Base-by-base conservation (phyloP, 2,888 invertebrate species). In the Elegia similella region DNA sequence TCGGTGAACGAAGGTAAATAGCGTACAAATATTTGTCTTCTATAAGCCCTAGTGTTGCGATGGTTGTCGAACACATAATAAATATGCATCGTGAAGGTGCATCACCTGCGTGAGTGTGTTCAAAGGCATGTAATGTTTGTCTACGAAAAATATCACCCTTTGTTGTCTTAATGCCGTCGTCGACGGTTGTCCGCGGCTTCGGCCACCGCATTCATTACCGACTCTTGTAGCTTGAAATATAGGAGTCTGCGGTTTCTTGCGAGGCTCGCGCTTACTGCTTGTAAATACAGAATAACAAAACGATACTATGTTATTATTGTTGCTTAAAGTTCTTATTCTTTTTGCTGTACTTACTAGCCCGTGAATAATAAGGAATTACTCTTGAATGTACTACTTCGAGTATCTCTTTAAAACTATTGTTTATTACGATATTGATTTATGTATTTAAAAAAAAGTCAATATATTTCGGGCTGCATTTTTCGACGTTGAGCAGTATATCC, bases 101-200 rank as follows among this genome's bases (percentile, higher is more conserved):
- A 80, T 82, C 82, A 84, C 80, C 82, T 82, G 80, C 72, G 75
- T 66, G 73, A 83, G 82, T 76, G 73, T 86, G 81, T 78, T 82
- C 76, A 76, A 80, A 83, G 76, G 77, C 78, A 75, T 78, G 77
- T 80, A 72, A 77, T 88, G 78, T 88, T 86, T 90, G 87, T 80
- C 78, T 70, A 84, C 81, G 85, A 87, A 86, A 89, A 86, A 88
- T 88, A 84, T 84, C 82, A 82, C 78, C 76, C 82, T 84, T 82
- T 85, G 83, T 85, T 83, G 81, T 76, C 75, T 79, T 76, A 80
- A 81, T 80, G 77, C 77, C 78, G 76, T 74, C 76, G 81, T 79
- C 78, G 77, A 70, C 81, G 68, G 67, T 65, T 60, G 65, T 62
- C 62, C 59, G 68, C 66, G 60, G 65, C 60, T 62, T 58, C 61